Percentiles rank a stretch among this genome's conserved stretches.
These are phyloP conservation scores for Drosophila kanekoi DNA, from an alignment of 2,888 invertebrate genomes.

Conservation along the genomic window DNA sequence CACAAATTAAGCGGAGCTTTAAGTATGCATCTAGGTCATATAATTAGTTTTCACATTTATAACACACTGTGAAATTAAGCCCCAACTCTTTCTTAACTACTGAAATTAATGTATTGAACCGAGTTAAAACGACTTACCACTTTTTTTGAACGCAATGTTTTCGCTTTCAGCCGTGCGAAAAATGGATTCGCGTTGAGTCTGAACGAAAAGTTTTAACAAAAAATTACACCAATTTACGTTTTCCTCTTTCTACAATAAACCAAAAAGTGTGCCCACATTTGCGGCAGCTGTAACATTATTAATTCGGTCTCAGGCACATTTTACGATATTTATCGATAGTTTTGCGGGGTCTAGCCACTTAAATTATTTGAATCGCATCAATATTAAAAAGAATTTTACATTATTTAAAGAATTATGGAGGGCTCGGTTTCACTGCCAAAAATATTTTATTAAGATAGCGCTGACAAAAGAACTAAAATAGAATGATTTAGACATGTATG, in stretches of 20 bases:
- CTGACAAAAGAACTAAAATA: too few species aligned
- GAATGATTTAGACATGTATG: too few species aligned
- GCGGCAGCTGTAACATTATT: neutral
- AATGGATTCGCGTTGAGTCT: conserved; percentile 8
- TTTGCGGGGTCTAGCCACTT: neutral
- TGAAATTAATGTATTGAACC: neutral
- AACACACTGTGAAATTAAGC: neutral
- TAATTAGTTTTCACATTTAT: neutral
- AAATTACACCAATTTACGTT: conserved; percentile 44
- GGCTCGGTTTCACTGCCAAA: too few species aligned
- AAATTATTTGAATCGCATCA: neutral
- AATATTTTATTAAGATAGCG: too few species aligned
- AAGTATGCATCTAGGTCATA: neutral
- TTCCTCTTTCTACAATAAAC: conserved; percentile 34
- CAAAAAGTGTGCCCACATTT: conserved; percentile 25
- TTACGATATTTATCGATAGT: conserved; percentile 24
- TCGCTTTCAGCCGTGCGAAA: conserved; percentile 10
- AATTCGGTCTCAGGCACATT: neutral
- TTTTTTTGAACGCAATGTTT: conserved; percentile 3
- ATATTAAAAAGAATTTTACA: neutral
- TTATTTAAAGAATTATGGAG: too few species aligned
- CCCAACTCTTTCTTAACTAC: neutral
- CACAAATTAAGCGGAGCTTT: neutral
- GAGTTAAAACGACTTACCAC: conserved; percentile 15
- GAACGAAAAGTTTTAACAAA: conserved; percentile 24